A percentile compares a stretch with the other conserved stretches of the same genome.
Conservation (phyloP, 2,888 invertebrate genomes). For the Tenthredo distinguenda region DNA sequence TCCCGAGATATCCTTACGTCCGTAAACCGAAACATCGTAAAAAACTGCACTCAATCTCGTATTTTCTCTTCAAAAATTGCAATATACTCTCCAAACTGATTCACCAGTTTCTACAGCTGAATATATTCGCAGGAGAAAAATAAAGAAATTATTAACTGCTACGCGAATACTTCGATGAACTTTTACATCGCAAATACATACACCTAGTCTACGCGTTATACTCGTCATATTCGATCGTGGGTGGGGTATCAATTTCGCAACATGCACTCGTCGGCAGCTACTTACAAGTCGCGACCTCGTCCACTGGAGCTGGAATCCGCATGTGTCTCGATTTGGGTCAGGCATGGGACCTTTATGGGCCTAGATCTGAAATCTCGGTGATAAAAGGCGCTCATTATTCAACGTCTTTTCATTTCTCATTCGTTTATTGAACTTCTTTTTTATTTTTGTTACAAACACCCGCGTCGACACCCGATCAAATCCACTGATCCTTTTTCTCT, state of each 20-base stretch:
- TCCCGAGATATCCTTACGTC: background rate
- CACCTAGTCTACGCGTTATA: background rate
- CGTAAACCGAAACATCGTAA: background rate
- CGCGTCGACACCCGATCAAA: slow-evolving; percentile 46
- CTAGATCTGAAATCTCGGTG: slow-evolving; percentile 46
- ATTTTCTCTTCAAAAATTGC: background rate
- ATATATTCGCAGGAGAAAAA: background rate
- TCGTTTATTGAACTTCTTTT: background rate
- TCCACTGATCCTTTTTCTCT: background rate
- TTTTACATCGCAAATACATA: background rate
- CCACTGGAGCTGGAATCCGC: slow-evolving; percentile 10
- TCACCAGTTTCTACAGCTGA: background rate
- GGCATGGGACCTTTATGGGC: slow-evolving; percentile 44
- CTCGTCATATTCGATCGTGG: slow-evolving; percentile 20
- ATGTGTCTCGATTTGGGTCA: slow-evolving; percentile 53
- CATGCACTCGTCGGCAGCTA: slow-evolving; percentile 7
- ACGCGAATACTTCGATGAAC: background rate
- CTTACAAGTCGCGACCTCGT: slow-evolving; percentile 49
- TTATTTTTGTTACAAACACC: background rate
- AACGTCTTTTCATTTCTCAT: slow-evolving; percentile 17
- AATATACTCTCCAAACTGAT: background rate
- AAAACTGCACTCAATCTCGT: background rate
- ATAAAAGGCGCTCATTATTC: slow-evolving; percentile 48
- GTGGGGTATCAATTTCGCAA: slow-evolving; percentile 52
- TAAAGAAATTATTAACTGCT: background rate